These are phyloP conservation scores for Melanotaenia trifasciata DNA, from an alignment of 2,797 vertebrate species.

Conservation along the genomic window DNA sequence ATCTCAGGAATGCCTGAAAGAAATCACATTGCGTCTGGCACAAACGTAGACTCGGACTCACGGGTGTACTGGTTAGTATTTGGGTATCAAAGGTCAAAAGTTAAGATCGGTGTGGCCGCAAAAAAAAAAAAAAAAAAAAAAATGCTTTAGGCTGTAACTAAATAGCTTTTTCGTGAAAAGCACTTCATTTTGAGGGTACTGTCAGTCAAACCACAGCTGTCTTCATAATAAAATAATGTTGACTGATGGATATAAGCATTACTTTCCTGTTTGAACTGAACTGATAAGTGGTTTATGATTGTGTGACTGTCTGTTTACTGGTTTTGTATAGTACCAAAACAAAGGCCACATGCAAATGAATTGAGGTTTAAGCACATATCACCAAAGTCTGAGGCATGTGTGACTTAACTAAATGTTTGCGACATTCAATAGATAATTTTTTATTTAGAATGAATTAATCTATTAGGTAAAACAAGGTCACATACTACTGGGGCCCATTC, in stretches of 20 bases:
- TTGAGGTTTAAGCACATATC: not conserved
- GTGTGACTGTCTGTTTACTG: not conserved
- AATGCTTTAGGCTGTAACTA: not conserved
- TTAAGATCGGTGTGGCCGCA: not conserved
- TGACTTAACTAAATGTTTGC: not conserved
- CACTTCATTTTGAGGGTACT: not conserved
- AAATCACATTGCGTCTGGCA: constrained; percentile 8
- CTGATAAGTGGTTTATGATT: not conserved
- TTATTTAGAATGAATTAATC: not conserved
- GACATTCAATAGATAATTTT: not conserved
- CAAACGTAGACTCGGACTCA: constrained; percentile 9
- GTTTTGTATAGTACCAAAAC: not conserved
- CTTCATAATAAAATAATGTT: constrained; percentile 4
- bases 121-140: not conserved
- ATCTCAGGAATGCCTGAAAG: constrained; percentile 7
- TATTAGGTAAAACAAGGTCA: not conserved
- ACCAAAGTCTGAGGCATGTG: not conserved
- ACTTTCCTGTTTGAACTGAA: not conserved
- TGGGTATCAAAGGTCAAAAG: constrained; percentile 10
- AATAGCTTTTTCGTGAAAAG: constrained; percentile 3
- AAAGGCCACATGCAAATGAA: not conserved
- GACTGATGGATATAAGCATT: not conserved
- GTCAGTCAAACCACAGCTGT: constrained; percentile 1
- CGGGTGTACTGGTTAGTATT: not conserved
- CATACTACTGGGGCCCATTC: not conserved